These are phyloP conservation scores for Nomada flava DNA, from an alignment of 2,888 invertebrate species.

Conservation along the genomic window DNA sequence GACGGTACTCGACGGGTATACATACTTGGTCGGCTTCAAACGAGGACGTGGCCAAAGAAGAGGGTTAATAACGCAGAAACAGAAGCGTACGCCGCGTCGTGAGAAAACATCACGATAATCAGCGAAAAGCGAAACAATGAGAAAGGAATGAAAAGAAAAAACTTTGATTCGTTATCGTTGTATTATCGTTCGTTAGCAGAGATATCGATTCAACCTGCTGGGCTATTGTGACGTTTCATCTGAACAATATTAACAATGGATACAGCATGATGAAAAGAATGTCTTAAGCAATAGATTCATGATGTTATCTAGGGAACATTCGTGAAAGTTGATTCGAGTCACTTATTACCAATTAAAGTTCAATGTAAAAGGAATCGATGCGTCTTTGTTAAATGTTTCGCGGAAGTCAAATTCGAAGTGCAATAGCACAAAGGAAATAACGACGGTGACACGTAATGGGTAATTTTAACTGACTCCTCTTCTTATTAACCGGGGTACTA, in stretches of 20 bases:
- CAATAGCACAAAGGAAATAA: constrained; percentile 13
- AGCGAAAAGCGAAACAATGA: neutral
- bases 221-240: neutral
- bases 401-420: constrained; percentile 1
- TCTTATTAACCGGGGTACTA: constrained; percentile 46
- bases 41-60: constrained; percentile 56
- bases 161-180: neutral
- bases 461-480: constrained; percentile 57
- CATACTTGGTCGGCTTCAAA: constrained; percentile 59
- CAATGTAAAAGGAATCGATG: no score
- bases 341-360: neutral
- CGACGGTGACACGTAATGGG: constrained; percentile 42
- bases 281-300: neutral
- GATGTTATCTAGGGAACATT: neutral
- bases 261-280: neutral
- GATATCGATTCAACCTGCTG: neutral
- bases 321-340: neutral
- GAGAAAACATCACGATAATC: constrained; percentile 9
- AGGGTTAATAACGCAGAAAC: constrained; percentile 53
- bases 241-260: neutral
- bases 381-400: neutral
- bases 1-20: constrained; percentile 42
- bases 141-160: neutral
- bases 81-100: neutral
- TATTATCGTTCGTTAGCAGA: neutral